Evolutionary conservation across 2,888 invertebrate genomes (phyloP), one percentile per base, ranked within the genome.

Genomic region (Pherbina coryleti): DNA sequence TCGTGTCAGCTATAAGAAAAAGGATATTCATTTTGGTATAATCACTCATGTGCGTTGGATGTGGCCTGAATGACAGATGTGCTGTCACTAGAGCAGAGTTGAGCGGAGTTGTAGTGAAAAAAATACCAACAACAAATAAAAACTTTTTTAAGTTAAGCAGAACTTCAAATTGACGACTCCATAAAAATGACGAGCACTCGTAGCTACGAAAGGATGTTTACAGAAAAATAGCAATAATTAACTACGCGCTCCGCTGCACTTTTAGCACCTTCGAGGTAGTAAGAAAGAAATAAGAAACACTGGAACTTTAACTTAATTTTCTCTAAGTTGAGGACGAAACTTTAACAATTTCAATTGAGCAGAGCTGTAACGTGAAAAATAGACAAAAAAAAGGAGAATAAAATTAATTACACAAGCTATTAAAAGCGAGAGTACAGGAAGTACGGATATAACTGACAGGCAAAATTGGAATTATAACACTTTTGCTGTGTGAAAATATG

Each of bases 21-120:
- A 75, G 34, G 19, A 64, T 22, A 37, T 25, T 60, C 60, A 73
- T 49, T 62, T 49, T 28, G 34, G 8, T 34, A 75, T 34, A 51
- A 74, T 64, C 51, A 66, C 74, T 74, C 51, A 66, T 74, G 64
- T 74, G 53, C 51, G 60, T 28, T 34, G 17, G 55, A 60, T 67
- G 34, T 51, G 19, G 19, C n/a, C 7, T 44, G 25, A 5, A 14
- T 66, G 66, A 74, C 74, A 74, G 66, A 74, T 64, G 64, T 64
- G 51, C 64, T 64, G 51, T 44, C 74, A 72, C 19, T 60, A 60
- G 14, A 25, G 53, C 5, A 28, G 53, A 25, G 22, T 14, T 2
- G 22, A 22, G 17, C 17, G 8, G n/a, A 19, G 4, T 4, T 53
- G 7, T 44, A 14, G 1, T 5, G 3, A 25, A 22, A 22, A 51